Conservation (phyloP, 2,888 invertebrate genomes). For the Peribatodes rhomboidaria region DNA sequence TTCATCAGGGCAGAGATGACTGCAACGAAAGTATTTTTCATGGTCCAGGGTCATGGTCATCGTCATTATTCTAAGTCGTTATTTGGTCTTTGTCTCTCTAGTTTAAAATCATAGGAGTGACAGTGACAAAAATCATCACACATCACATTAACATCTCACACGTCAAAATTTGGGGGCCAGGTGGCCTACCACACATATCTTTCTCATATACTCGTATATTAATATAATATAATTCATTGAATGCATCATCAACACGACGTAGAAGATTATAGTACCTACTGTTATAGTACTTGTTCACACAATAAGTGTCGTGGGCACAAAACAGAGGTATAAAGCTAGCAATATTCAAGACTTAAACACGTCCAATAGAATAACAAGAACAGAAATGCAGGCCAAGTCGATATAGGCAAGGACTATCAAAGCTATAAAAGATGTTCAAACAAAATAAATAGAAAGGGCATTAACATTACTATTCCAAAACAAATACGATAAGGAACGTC, state of each 20-base stretch:
- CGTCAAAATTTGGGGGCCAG: no score
- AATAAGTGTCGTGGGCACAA: neutral
- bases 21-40: no score
- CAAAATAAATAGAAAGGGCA: constrained; percentile 27
- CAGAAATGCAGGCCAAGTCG: neutral
- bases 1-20: no score
- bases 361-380: neutral
- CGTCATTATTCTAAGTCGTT: no score
- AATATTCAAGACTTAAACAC: neutral
- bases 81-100: no score
- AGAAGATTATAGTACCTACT: neutral
- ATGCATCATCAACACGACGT: neutral
- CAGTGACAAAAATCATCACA: no score
- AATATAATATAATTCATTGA: neutral
- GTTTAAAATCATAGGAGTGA: no score
- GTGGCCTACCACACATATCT: no score
- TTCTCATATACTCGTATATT: no score
- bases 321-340: neutral
- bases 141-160: no score
- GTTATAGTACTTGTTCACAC: neutral
- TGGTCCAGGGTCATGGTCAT: no score
- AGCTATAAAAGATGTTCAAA: neutral
- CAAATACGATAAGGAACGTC: constrained; percentile 41
- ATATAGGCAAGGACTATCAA: neutral
- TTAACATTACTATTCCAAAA: constrained; percentile 32